Conservation (phyloP, 2,888 invertebrate species). For the Theodoxus fluviatilis region DNA sequence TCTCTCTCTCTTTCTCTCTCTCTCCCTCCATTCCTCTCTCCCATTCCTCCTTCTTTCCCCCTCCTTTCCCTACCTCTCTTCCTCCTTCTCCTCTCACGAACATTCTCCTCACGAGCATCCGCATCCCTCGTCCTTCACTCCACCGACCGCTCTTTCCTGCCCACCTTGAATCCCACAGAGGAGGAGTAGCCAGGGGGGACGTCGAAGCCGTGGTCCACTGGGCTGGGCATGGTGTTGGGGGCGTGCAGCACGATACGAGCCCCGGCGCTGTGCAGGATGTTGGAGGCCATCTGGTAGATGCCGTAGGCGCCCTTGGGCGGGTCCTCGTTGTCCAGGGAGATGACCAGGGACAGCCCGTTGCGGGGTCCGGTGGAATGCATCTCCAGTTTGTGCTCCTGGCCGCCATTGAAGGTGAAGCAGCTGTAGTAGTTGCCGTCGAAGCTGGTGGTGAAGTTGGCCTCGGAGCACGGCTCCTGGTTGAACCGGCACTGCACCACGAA, state of each 20-base stretch:
- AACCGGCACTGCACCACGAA: slow-evolving; percentile 51
- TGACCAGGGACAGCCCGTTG: slow-evolving; percentile 49
- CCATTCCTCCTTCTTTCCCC: too few relatives aligned
- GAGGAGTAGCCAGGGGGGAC: slow-evolving; percentile 57
- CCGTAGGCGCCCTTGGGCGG: slow-evolving; percentile 48
- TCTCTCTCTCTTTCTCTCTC: too few relatives aligned
- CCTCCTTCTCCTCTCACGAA: too few relatives aligned
- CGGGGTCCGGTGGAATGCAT: slow-evolving; percentile 54
- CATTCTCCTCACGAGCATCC: too few relatives aligned
- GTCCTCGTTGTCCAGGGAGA: slow-evolving; percentile 55
- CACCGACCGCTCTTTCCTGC: too few relatives aligned
- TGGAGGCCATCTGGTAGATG: slow-evolving; percentile 48
- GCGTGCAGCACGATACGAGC: slow-evolving; percentile 55
- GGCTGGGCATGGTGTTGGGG: slow-evolving; percentile 55
- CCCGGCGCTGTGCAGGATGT: slow-evolving; percentile 54
- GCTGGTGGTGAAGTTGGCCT: slow-evolving; percentile 44
- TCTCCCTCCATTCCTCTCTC: too few relatives aligned
- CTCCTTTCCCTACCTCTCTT: too few relatives aligned
- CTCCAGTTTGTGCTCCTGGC: slow-evolving; percentile 38
- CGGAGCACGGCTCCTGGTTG: slow-evolving; percentile 43
- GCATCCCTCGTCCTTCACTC: too few relatives aligned
- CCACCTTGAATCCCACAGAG: slow-evolving; percentile 45
- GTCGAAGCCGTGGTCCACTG: slow-evolving; percentile 55
- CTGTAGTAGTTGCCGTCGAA: slow-evolving; percentile 55
- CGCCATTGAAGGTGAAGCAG: slow-evolving; percentile 56